phyloP scores from a whole-genome alignment of 2,888 invertebrate species.

The Pasiphila rectangulata region DNA sequence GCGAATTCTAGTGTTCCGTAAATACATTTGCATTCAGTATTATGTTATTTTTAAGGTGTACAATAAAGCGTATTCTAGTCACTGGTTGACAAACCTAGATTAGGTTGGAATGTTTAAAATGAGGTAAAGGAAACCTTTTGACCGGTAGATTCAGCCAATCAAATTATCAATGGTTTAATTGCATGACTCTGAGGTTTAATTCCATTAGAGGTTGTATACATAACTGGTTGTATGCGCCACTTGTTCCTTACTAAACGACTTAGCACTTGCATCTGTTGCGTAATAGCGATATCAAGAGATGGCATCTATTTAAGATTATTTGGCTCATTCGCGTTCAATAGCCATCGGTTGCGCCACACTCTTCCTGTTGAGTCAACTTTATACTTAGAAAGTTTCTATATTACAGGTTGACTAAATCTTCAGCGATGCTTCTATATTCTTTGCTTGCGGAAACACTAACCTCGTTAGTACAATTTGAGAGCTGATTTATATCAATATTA shows the following conservation, averaged over 20 bases:
- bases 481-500: no score
- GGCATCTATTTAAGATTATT: constrained; percentile 32
- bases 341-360: constrained; percentile 20
- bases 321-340: constrained; percentile 23
- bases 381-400: constrained; percentile 14
- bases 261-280: constrained; percentile 42
- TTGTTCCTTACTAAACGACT: not conserved
- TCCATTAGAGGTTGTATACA: not conserved
- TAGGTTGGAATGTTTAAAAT: not conserved
- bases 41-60: no score
- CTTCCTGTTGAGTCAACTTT: constrained; percentile 24
- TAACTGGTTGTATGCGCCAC: no score
- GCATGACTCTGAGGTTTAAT: not conserved
- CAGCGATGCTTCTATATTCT: not conserved
- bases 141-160: not conserved
- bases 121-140: not conserved
- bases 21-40: no score
- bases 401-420: constrained; percentile 1
- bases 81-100: not conserved
- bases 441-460: not conserved
- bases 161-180: not conserved
- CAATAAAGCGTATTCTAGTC: no score
- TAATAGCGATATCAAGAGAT: constrained; percentile 35
- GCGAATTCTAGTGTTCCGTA: not conserved
- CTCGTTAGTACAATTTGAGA: no score